These are phyloP conservation scores for Istiophorus platypterus DNA, from an alignment of 2,113 vertebrate genomes.

Conservation along the genomic window DNA sequence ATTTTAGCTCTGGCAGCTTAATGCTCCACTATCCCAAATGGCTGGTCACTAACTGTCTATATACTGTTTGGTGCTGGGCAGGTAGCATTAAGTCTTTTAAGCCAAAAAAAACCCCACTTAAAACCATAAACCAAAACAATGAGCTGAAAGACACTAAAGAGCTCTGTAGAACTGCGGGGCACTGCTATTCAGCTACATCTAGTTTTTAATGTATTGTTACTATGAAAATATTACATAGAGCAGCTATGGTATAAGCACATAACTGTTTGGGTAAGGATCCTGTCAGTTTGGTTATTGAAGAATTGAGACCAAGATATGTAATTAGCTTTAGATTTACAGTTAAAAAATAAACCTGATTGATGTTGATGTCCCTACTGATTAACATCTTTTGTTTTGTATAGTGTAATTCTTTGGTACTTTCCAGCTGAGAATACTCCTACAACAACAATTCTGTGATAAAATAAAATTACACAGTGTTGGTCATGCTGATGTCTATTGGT, in stretches of 20 bases:
- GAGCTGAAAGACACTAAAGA: not conserved
- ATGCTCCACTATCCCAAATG: not conserved
- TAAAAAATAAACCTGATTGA: no score
- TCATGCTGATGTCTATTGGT: not conserved
- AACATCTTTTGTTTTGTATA: no score
- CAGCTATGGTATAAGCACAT: not conserved
- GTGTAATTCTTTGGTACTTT: not conserved
- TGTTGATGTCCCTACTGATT: not conserved
- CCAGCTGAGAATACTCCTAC: not conserved
- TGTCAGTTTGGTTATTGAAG: not conserved
- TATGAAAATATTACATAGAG: not conserved
- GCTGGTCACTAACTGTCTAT: not conserved
- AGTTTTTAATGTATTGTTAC: not conserved
- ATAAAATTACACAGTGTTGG: not conserved
- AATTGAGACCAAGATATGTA: not conserved
- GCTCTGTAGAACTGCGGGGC: not conserved
- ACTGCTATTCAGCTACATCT: not conserved
- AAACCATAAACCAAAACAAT: no score
- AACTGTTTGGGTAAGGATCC: not conserved
- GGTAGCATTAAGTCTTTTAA: no score
- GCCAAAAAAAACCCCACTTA: no score
- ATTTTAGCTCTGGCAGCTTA: not conserved
- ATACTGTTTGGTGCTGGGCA: no score
- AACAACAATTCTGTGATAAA: not conserved
- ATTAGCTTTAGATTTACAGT: not conserved